These are phyloP conservation scores for Hoplias malabaricus DNA, from an alignment of 2,113 vertebrate species.

Conservation along the genomic window DNA sequence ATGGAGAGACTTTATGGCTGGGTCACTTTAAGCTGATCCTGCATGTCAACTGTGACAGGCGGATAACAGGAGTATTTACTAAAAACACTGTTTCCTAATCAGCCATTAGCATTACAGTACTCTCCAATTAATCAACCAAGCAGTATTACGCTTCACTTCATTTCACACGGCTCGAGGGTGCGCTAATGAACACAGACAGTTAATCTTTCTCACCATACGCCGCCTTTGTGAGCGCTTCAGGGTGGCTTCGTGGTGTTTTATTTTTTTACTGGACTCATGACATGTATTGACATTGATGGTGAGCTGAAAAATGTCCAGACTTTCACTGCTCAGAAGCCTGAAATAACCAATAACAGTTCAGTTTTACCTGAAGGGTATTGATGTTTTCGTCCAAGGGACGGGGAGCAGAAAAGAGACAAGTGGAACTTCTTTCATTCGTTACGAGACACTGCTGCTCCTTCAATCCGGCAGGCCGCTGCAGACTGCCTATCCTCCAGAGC, in stretches of 20 bases:
- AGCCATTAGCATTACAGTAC: constrained; percentile 37
- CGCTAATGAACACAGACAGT: constrained; percentile 48
- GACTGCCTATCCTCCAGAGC: constrained; percentile 8
- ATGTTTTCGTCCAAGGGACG: background rate
- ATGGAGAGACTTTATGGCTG: background rate
- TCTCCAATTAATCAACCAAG: constrained; percentile 45
- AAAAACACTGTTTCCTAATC: constrained; percentile 45
- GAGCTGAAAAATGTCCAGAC: constrained; percentile 25
- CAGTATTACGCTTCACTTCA: constrained; percentile 39
- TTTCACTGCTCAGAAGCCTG: background rate
- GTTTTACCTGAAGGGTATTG: constrained; percentile 24
- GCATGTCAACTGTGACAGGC: background rate
- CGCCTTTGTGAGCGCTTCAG: constrained; percentile 24
- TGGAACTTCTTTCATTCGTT: constrained; percentile 4
- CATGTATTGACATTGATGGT: constrained; percentile 15
- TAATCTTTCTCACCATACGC: constrained; percentile 26
- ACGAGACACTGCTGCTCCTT: background rate
- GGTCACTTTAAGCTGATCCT: constrained; percentile 13
- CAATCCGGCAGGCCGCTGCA: constrained; percentile 1
- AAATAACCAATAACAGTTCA: constrained; percentile 16
- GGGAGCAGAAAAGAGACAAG: background rate
- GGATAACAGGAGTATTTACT: constrained; percentile 30
- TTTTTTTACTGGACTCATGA: constrained; percentile 20
- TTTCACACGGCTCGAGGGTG: constrained; percentile 28
- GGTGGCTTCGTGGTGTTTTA: constrained; percentile 25